Evolutionary conservation across 2,113 vertebrate genomes (phyloP), one percentile per base, ranked within the genome.

Genomic region (Plectropomus leopardus): DNA sequence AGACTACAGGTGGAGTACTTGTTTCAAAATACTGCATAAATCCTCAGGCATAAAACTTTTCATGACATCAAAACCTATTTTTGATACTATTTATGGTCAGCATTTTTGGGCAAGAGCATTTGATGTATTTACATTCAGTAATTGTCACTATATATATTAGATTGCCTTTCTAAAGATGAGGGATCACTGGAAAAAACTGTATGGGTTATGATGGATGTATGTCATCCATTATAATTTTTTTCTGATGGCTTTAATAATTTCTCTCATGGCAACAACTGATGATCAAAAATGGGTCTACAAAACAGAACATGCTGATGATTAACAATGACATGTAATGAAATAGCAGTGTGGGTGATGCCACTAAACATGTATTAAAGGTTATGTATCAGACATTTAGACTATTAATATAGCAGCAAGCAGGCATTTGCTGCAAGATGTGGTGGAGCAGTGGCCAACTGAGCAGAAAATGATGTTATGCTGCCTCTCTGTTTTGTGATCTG

Each of bases 11-110:
- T 59, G 23, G 28, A 45, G 24, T 19, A 59, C 0, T 42, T 26
- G 9, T 53, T 42, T 68, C 19, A 48, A 47, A 17, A 28, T 45
- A 10, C 1, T 68, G 4, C 42, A 70, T 42, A 9, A 44, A 15
- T 57, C 32, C 48, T 72, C 48, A 60, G 48, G 40, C 78, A 17
- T 59, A 17, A 54, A 65, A 7, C 24, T 21, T 47, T 53, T 58
- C n/a, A 10, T 21, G 5, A 61, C 14, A 36, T 61, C 5, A 50
- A 24, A 24, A 17, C 28, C 30, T 0, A 3, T 28, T 42, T 34
- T 48, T 48, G 26, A 47, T 21, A 36, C 4, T 24, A 23, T 32
- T 5, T 44, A 17, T n/a, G 21, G 5, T 40, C n/a, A 26, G 15
- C 1, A 44, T 21, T 70, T 57, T n/a, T 16, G 17, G 14, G 8